Evolutionary conservation across 2,888 invertebrate genomes (phyloP), one percentile per base, ranked within the genome.

Genomic region (Drosophila stalkeri): DNA sequence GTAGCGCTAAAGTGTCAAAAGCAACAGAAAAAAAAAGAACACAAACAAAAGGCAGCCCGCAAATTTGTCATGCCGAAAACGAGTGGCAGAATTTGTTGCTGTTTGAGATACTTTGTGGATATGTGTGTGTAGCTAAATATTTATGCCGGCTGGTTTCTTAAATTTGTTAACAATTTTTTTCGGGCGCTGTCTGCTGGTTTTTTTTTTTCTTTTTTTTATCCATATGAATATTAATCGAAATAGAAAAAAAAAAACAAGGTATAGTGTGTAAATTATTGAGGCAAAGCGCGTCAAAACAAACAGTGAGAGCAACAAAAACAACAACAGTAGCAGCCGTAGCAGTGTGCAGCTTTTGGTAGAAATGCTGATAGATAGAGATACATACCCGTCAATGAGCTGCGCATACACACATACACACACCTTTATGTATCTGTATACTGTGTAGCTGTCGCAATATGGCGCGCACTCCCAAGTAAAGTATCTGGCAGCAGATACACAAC

Each of bases 231-330:
- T 52, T 11, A 54, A 16, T 16, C 65, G 64, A 65, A 54, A n/a
- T n/a, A n/a, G n/a, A n/a, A 23, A 63, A 51, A 54, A 68, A 67
- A 67, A 57, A 20, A 57, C 49, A 51, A 41, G 20, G 33, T 27
- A 7, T 57, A 33, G 62, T 57, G 52, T 86, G 81, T 87, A 77
- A 90, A 84, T 84, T 66, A 81, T 67, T 49, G 55, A 63, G 52
- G 64, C 37, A 54, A 66, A 51, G 46, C 61, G 77, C 80, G 65
- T 90, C 86, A 86, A 86, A 86, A 86, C 86, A 86, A 89, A 86
- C 91, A 86, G 86, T 89, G 90, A 86, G 82, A 49, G 9, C 1
- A 55, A 27, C 23, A 37, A 37, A 44, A 55, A 37, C 47, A 63
- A 47, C 59, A 43, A 52, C 20, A 20, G 16, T 49, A 67, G 51